Evolutionary conservation across 1,140 invertebrate genomes (phyloP).

Genomic region (Plectus sambesii): DNA sequence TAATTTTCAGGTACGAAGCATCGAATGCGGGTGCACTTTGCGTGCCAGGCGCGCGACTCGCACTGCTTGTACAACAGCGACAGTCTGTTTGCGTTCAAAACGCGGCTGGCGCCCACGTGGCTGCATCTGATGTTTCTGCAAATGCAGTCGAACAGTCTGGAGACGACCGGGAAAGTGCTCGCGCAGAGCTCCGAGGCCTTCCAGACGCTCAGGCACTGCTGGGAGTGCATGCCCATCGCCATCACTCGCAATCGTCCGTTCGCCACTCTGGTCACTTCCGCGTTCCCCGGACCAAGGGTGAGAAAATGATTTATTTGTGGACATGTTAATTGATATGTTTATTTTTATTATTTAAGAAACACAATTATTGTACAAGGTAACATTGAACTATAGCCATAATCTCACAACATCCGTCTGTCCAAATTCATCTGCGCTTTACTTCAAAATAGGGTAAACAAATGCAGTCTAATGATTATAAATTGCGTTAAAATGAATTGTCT

Average conservation of each 20-base stretch:
- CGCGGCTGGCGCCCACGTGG: constrained; percentile 73
- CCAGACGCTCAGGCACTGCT: constrained; percentile 62
- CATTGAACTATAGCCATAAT: too few relatives aligned
- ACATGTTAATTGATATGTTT: too few relatives aligned
- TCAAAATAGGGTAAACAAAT: too few relatives aligned
- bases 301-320: constrained; percentile 5
- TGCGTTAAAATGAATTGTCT: too few relatives aligned
- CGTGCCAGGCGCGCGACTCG: constrained; percentile 57
- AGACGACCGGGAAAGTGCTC: constrained; percentile 13
- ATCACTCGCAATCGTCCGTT: constrained; percentile 62
- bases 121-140: constrained; percentile 89
- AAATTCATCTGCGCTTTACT: too few relatives aligned
- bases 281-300: constrained; percentile 74
- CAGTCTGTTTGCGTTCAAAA: constrained; percentile 67
- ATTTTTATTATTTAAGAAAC: too few relatives aligned
- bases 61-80: constrained; percentile 75
- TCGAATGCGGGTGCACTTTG: constrained; percentile 66
- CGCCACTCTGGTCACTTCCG: constrained; percentile 74
- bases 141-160: constrained; percentile 18
- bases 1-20: too few relatives aligned
- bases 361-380: too few relatives aligned
- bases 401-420: too few relatives aligned
- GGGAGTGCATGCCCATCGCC: constrained; percentile 80
- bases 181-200: constrained; percentile 45
- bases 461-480: too few relatives aligned